These are phyloP conservation scores for Caenorhabditis sp. DNA, from an alignment of 2,888 invertebrate species.

Conservation along the genomic window DNA sequence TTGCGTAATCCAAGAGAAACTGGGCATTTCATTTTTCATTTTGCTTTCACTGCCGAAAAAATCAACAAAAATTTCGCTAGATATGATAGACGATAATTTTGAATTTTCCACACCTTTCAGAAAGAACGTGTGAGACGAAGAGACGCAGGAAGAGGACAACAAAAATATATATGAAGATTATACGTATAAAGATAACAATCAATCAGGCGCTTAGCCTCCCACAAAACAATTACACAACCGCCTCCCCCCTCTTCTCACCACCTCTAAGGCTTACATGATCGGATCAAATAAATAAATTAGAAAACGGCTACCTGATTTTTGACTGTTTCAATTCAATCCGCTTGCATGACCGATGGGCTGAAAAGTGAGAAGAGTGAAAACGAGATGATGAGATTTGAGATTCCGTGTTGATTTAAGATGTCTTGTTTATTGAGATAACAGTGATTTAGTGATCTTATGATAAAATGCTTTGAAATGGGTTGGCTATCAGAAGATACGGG, in stretches of 20 bases:
- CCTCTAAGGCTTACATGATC: slow-evolving; percentile 53
- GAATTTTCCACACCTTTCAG: slow-evolving; percentile 48
- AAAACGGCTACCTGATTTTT: slow-evolving; percentile 63
- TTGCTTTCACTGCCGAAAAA: slow-evolving; percentile 28
- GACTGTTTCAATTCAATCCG: slow-evolving; percentile 34
- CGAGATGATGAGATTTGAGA: slow-evolving; percentile 42
- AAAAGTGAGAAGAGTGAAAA: slow-evolving; percentile 62
- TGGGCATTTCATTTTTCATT: slow-evolving; percentile 22
- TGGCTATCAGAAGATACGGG: not conserved
- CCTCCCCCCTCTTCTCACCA: no score
- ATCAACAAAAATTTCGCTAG: slow-evolving; percentile 23
- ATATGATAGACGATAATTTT: slow-evolving; percentile 51
- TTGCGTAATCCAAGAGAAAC: slow-evolving; percentile 27
- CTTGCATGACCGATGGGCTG: slow-evolving; percentile 46
- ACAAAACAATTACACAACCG: slow-evolving; percentile 62
- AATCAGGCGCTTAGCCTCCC: slow-evolving; percentile 59
- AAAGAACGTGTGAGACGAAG: slow-evolving; percentile 11
- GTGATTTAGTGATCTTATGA: slow-evolving; percentile 37
- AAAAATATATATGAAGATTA: slow-evolving; percentile 64
- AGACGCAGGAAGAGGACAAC: slow-evolving; percentile 47
- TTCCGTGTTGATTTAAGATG: slow-evolving; percentile 32
- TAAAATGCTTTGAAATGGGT: not conserved
- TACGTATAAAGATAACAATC: slow-evolving; percentile 67
- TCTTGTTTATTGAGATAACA: slow-evolving; percentile 35
- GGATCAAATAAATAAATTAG: slow-evolving; percentile 58